Evolutionary conservation across 2,113 vertebrate species (phyloP).

Genomic region (Rhizomys pruinosus): DNA sequence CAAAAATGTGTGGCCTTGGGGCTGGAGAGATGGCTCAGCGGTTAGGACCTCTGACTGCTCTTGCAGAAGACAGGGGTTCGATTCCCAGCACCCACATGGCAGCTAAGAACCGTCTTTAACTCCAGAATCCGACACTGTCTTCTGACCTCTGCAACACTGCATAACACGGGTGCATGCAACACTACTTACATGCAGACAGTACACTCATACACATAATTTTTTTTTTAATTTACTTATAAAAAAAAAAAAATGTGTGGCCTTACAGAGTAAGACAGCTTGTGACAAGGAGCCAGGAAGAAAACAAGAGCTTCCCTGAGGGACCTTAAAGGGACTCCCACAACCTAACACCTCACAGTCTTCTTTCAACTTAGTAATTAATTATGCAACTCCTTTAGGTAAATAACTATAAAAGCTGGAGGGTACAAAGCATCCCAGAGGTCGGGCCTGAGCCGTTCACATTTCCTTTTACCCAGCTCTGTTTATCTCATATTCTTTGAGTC

Average conservation of each 20-base stretch:
- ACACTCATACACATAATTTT: too few species aligned
- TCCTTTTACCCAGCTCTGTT: not conserved
- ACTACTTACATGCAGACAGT: too few species aligned
- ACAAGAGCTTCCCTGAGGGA: not conserved
- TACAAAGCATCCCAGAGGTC: not conserved
- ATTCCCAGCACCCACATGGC: too few species aligned
- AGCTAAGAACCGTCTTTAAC: too few species aligned
- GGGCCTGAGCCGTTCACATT: not conserved
- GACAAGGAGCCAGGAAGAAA: not conserved
- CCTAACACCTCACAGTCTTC: not conserved
- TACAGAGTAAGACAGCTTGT: constrained; percentile 4
- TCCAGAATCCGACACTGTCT: too few species aligned
- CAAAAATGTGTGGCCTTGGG: not conserved
- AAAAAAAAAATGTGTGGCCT: not conserved
- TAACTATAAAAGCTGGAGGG: not conserved
- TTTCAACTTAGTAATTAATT: not conserved
- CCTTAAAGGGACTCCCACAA: not conserved
- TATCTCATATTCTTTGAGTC: not conserved
- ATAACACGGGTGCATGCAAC: too few species aligned
- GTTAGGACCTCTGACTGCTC: too few species aligned
- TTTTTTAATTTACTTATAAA: too few species aligned
- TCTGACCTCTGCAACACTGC: too few species aligned
- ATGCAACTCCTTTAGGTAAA: constrained; percentile 26
- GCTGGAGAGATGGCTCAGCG: too few species aligned
- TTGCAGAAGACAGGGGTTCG: too few species aligned